Conservation (phyloP, 2,888 invertebrate species). For the Yponomeuta evonymella region DNA sequence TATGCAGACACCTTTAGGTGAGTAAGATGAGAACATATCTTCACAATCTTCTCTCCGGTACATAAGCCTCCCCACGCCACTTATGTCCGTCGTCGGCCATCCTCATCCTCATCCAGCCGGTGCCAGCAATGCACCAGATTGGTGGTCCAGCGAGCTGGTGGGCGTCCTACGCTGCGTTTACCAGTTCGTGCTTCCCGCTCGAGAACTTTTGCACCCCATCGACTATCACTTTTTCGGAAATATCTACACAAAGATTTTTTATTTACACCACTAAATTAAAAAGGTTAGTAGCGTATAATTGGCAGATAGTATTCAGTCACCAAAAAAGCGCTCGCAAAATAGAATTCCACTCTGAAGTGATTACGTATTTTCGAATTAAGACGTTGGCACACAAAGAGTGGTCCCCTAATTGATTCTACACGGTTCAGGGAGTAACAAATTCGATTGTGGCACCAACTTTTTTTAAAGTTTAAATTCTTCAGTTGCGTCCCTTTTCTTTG, state of each 20-base stretch:
- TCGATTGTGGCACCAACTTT: conserved; percentile 36
- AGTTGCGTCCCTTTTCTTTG: conserved; percentile 32
- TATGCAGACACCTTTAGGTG: no score
- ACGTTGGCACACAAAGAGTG: conserved; percentile 36
- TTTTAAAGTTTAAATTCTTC: conserved; percentile 27
- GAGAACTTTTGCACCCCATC: no score
- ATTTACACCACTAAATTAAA: conserved; percentile 22
- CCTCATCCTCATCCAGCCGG: no score
- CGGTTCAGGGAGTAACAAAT: conserved; percentile 36
- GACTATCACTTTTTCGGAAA: no score
- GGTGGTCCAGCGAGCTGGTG: no score
- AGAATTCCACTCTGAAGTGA: conserved; percentile 20
- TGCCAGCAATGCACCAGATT: no score
- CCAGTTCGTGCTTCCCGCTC: no score
- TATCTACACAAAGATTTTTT: not conserved
- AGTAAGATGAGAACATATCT: no score
- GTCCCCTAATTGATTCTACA: conserved; percentile 55
- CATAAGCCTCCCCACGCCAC: no score
- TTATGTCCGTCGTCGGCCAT: no score
- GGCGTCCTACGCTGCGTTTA: no score
- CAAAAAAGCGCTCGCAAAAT: not conserved
- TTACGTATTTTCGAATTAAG: conserved; percentile 23
- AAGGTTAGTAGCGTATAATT: conserved; percentile 63
- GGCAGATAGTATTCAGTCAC: conserved; percentile 24
- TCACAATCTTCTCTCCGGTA: no score